Evolutionary conservation across 2,888 invertebrate genomes (phyloP), one percentile per base, ranked within the genome.

Genomic region (Ypsolopha sequella): DNA sequence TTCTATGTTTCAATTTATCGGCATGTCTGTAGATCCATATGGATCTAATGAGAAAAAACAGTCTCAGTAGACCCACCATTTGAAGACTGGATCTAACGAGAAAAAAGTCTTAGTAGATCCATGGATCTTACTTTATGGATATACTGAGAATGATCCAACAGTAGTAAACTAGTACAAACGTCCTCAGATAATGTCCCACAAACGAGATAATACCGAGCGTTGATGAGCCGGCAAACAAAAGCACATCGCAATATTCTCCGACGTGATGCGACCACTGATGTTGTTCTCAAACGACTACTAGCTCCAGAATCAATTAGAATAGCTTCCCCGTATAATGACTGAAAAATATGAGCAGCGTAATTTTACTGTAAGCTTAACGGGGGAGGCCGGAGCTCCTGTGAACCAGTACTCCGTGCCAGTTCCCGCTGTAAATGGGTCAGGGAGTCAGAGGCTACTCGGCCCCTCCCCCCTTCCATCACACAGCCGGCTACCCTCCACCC

Each of bases 361-460:
- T 64, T 48, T 52, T 24, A 44, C 38, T 48, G 51, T 41, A n/a
- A 48, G 50, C 41, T 41, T 35, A 50, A 9, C n/a, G 49, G 41
- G 41, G 49, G 14, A 34, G 34, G 2, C 24, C 10, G 41, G 13
- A n/a, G 35, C 33, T 39, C 11, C 50, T 41, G 50, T 33, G 48
- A 52, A 41, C 52, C 34, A 45, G 49, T 38, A 68, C 69, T 73
- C 67, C 68, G 68, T 68, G 68, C 69, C 73, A 68, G 74, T 69
- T 76, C 67, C 61, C 70, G 65, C 63, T 70, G 78, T 76, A 84
- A 82, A 78, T 84, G 80, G 84, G 84, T 84, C 84, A 84, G 53
- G 51, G 43, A 38, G 38, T 41, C 53, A 38, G 78, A 79, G 77
- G 80, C 79, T 74, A 77, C 77, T 76, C 74, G 74, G 70, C 66